A percentile compares a stretch with the other conserved stretches of the same genome.
Conservation (phyloP, 1,140 invertebrate genomes). For the Orchestia grillus region DNA sequence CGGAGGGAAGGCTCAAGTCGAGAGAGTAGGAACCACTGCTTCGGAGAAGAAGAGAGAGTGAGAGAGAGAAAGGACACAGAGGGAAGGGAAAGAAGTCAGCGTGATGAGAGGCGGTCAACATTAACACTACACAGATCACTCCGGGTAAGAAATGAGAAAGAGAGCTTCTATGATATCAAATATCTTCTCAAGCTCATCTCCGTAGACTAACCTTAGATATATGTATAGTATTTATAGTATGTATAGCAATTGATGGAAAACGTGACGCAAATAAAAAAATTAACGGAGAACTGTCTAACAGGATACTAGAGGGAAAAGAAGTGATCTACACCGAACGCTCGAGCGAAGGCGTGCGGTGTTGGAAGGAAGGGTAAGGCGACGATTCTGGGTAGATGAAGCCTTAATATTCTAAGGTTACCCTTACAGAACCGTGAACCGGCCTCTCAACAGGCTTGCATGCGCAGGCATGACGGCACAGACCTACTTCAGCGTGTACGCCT, state of each 20-base stretch:
- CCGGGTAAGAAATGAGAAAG: constrained; percentile 46
- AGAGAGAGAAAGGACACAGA: not conserved
- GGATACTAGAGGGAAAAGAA: not conserved
- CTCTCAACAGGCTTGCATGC: not conserved
- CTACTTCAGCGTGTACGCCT: not conserved
- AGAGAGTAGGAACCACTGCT: not conserved
- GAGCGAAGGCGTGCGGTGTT: constrained; percentile 24
- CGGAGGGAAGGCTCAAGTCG: not conserved
- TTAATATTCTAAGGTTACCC: not conserved
- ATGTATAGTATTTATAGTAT: constrained; percentile 57
- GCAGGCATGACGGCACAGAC: not conserved
- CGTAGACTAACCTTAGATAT: constrained; percentile 48
- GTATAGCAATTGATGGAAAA: constrained; percentile 54
- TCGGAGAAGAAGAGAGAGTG: not conserved
- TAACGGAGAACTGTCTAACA: not conserved
- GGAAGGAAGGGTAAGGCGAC: constrained; percentile 17
- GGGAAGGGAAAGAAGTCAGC: not conserved
- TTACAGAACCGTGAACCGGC: not conserved
- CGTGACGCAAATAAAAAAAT: not conserved
- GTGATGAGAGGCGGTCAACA: constrained; percentile 18
- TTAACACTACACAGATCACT: constrained; percentile 8
- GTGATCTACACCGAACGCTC: not conserved
- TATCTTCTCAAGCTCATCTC: constrained; percentile 46
- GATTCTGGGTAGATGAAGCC: not conserved
- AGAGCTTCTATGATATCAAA: constrained; percentile 26